phyloP scores from a whole-genome alignment of 1,140 invertebrate genomes.

The Heliothis subflexa region DNA sequence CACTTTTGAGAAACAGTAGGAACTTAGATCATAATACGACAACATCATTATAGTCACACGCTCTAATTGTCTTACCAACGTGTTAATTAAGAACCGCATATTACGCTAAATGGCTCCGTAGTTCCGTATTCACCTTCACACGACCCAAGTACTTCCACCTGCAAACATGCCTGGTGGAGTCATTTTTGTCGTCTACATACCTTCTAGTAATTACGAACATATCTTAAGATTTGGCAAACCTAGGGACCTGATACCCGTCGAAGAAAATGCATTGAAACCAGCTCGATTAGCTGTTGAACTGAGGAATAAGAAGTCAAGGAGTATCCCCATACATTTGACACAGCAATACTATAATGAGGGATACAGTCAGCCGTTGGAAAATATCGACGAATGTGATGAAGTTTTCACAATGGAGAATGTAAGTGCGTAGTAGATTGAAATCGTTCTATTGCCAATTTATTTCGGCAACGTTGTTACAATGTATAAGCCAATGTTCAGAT shows the following conservation, averaged over 20 bases:
- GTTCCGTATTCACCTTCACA: slow-evolving; percentile 26
- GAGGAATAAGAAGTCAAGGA: slow-evolving; percentile 71
- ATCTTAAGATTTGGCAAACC: slow-evolving; percentile 75
- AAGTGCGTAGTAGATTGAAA: slow-evolving; percentile 55
- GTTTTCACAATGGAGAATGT: slow-evolving; percentile 80
- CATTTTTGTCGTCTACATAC: slow-evolving; percentile 76
- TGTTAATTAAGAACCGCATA: slow-evolving; percentile 34
- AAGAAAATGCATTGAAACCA: slow-evolving; percentile 57
- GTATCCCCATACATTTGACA: slow-evolving; percentile 75
- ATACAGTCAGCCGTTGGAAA: slow-evolving; percentile 67
- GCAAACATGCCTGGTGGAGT: slow-evolving; percentile 72
- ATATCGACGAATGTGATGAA: slow-evolving; percentile 70
- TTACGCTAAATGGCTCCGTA: slow-evolving; percentile 12
- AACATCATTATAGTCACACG: background rate
- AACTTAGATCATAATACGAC: background rate
- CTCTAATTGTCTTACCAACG: slow-evolving; percentile 46
- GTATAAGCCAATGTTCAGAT: background rate
- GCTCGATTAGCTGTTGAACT: slow-evolving; percentile 71
- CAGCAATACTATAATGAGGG: slow-evolving; percentile 74
- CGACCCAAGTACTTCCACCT: background rate
- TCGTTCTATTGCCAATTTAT: slow-evolving; percentile 1
- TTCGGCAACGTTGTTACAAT: background rate
- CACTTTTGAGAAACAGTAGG: too few species aligned
- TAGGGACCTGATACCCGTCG: slow-evolving; percentile 63
- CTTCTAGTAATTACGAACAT: slow-evolving; percentile 76